These are phyloP conservation scores for Proterorhinus semilunaris DNA, from an alignment of 2,113 vertebrate genomes.

Conservation along the genomic window DNA sequence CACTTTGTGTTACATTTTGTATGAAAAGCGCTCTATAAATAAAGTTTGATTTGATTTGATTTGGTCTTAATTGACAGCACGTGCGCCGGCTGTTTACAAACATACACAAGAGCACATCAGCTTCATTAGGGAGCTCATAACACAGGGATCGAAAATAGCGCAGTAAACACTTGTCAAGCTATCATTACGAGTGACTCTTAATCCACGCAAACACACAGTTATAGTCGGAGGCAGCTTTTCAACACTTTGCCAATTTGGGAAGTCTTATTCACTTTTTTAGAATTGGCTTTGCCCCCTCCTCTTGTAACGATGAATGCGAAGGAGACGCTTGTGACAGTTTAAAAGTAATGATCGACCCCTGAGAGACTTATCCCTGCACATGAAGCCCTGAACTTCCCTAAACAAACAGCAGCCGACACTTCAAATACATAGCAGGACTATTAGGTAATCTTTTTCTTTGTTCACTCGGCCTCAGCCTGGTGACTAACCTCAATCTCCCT, in stretches of 20 bases:
- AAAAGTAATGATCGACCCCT: conserved; percentile 76
- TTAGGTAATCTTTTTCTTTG: conserved; percentile 88
- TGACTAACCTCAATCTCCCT: conserved; percentile 83
- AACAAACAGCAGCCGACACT: conserved; percentile 85
- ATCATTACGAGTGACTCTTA: conserved; percentile 37
- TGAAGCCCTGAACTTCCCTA: conserved; percentile 77
- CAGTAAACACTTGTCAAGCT: conserved; percentile 29
- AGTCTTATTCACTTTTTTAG: conserved; percentile 41
- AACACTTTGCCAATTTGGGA: conserved; percentile 35
- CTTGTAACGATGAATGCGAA: conserved; percentile 47
- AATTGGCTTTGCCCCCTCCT: conserved; percentile 36
- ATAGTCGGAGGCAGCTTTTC: conserved; percentile 29
- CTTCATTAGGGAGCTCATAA: conserved; percentile 38
- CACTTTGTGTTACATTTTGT: too few species aligned
- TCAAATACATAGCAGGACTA: conserved; percentile 87
- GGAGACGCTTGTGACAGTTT: conserved; percentile 72
- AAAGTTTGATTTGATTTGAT: too few species aligned
- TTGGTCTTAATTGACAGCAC: conserved; percentile 37
- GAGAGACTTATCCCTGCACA: conserved; percentile 77
- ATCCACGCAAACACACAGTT: conserved; percentile 49
- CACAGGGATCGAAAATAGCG: conserved; percentile 30
- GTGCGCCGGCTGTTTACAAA: conserved; percentile 50
- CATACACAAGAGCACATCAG: conserved; percentile 30
- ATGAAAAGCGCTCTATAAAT: too few species aligned
- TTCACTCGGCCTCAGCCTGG: conserved; percentile 81